Conservation (phyloP, 2,888 invertebrate genomes). For the Epinotia nisella region DNA sequence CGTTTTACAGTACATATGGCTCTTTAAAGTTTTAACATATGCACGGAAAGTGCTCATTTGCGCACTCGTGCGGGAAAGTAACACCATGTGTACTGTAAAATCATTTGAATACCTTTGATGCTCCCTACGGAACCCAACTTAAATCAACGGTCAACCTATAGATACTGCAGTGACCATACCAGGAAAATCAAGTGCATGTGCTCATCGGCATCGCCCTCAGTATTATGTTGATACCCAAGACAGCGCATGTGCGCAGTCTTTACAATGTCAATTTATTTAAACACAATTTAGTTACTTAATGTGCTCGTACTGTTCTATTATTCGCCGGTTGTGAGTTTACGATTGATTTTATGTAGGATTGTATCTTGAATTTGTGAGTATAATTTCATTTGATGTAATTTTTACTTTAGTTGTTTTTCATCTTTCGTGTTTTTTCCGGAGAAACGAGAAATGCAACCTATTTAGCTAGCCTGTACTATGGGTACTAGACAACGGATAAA, state of each 20-base stretch:
- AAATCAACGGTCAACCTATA: neutral
- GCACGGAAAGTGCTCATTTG: too few relatives aligned
- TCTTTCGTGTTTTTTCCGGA: too few relatives aligned
- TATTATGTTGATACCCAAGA: neutral
- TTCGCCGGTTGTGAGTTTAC: neutral
- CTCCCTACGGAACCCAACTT: neutral
- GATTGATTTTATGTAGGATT: neutral
- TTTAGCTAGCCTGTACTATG: too few relatives aligned
- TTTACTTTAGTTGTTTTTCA: too few relatives aligned
- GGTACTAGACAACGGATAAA: too few relatives aligned
- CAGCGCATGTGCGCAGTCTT: neutral
- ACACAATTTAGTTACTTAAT: neutral
- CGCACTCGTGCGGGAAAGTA: too few relatives aligned
- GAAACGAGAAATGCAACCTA: too few relatives aligned
- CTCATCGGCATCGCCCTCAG: neutral
- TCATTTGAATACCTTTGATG: too few relatives aligned
- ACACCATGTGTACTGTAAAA: too few relatives aligned
- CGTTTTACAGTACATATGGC: too few relatives aligned
- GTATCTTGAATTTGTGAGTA: neutral
- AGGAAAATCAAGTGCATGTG: neutral
- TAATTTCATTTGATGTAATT: neutral
- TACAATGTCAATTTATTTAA: neutral
- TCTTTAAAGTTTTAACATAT: too few relatives aligned
- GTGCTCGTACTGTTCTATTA: neutral
- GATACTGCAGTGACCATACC: neutral